These are phyloP conservation scores for Serinus canaria DNA, from an alignment of 2,113 vertebrate species.

Conservation along the genomic window DNA sequence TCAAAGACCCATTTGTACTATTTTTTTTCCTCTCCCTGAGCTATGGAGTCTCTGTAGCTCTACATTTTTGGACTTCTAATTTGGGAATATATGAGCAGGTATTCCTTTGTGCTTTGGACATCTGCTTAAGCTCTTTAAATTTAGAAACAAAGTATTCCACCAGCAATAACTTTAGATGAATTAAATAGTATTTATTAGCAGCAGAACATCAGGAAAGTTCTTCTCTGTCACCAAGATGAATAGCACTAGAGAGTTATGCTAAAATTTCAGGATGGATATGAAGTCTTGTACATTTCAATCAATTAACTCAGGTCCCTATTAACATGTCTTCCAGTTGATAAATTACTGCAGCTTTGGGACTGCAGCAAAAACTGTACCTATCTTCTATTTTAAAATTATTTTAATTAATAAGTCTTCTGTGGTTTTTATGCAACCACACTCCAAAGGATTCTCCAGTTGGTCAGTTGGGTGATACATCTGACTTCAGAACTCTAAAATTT, in stretches of 20 bases:
- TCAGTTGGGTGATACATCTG: background rate
- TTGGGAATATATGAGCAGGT: background rate
- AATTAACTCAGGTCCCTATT: background rate
- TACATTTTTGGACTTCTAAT: background rate
- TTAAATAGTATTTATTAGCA: constrained; percentile 20
- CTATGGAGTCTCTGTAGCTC: background rate
- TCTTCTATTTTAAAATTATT: background rate
- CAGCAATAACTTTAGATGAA: background rate
- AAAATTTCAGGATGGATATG: background rate
- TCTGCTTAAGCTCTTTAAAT: background rate
- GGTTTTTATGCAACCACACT: background rate
- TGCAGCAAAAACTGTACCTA: background rate
- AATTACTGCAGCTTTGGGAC: constrained; percentile 1
- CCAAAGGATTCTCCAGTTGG: background rate
- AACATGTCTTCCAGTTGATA: background rate
- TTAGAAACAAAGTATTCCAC: background rate
- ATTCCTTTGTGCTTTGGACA: background rate
- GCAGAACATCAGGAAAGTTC: background rate
- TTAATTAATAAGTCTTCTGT: background rate
- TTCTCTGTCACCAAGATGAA: background rate
- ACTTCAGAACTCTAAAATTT: background rate
- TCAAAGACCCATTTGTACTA: background rate
- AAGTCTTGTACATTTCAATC: background rate
- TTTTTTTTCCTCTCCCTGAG: background rate
- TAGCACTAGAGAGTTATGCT: background rate